These are phyloP conservation scores for Corythoichthys haematopterus DNA, from an alignment of 2,113 vertebrate genomes.

Conservation along the genomic window DNA sequence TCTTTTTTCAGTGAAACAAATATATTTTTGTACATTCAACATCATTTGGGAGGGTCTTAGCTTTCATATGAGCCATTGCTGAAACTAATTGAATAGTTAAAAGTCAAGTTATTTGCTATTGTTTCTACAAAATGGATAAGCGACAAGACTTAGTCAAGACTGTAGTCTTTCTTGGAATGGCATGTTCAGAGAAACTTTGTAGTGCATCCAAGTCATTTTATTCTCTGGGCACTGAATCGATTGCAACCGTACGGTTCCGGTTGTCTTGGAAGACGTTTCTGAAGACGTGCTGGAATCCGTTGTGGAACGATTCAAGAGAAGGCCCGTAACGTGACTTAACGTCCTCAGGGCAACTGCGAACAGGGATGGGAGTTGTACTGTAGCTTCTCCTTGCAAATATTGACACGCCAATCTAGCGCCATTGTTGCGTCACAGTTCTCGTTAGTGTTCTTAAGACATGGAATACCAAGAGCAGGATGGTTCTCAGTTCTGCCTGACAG, in stretches of 20 bases:
- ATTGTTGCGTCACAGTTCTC: neutral
- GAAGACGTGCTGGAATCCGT: neutral
- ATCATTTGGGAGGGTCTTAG: no score
- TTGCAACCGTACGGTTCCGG: no score
- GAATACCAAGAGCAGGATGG: neutral
- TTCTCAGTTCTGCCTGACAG: neutral
- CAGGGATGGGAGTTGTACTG: neutral
- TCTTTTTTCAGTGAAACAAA: no score
- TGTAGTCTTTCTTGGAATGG: neutral
- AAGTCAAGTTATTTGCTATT: no score
- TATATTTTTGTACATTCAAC: no score
- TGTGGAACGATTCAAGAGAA: neutral
- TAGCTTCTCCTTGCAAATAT: neutral
- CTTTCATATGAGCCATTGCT: no score
- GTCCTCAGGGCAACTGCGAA: neutral
- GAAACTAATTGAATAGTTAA: no score
- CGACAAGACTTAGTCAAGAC: neutral
- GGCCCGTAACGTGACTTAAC: neutral
- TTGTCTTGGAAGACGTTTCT: no score
- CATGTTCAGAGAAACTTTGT: no score
- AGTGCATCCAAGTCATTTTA: neutral
- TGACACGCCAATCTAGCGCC: neutral
- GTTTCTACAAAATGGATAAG: no score
- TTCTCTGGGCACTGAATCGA: no score
- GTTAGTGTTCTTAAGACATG: neutral